These are phyloP conservation scores for Zelostemma sp. DNA, from an alignment of 1,140 invertebrate species.

Conservation along the genomic window DNA sequence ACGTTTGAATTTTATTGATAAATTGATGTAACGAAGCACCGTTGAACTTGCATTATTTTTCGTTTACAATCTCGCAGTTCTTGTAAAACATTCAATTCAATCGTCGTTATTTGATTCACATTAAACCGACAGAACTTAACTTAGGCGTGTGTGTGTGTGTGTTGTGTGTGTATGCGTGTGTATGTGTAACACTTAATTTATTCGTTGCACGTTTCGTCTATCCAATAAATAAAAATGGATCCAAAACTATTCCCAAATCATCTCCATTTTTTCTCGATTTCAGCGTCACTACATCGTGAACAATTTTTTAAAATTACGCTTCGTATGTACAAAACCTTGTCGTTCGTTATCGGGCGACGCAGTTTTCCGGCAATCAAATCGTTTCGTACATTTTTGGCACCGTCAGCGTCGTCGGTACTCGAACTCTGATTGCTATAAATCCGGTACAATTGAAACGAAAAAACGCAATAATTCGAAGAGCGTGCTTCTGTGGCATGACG, in stretches of 20 bases:
- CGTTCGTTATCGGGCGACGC: no score
- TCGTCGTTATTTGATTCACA: conserved; percentile 30
- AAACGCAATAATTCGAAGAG: not conserved
- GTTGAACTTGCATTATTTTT: conserved; percentile 40
- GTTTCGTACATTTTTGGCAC: not conserved
- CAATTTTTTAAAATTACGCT: no score
- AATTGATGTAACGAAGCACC: conserved; percentile 48
- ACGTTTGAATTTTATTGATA: conserved; percentile 43
- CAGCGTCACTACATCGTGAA: no score
- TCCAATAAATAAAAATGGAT: conserved; percentile 42
- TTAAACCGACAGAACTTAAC: conserved; percentile 10
- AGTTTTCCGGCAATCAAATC: no score
- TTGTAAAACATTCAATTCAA: conserved; percentile 40
- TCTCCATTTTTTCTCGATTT: no score
- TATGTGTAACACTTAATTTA: conserved; percentile 15
- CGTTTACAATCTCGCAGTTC: conserved; percentile 35
- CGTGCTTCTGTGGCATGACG: not conserved
- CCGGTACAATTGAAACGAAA: no score
- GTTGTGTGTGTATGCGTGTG: no score
- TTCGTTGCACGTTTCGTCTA: conserved; percentile 33
- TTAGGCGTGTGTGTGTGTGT: no score
- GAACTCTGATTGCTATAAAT: no score
- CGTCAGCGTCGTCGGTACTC: not conserved
- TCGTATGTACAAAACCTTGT: no score
- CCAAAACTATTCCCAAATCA: conserved; percentile 2